Evolutionary conservation across 2,797 vertebrate genomes (phyloP).

Genomic region (Lutjanus argentimaculatus): DNA sequence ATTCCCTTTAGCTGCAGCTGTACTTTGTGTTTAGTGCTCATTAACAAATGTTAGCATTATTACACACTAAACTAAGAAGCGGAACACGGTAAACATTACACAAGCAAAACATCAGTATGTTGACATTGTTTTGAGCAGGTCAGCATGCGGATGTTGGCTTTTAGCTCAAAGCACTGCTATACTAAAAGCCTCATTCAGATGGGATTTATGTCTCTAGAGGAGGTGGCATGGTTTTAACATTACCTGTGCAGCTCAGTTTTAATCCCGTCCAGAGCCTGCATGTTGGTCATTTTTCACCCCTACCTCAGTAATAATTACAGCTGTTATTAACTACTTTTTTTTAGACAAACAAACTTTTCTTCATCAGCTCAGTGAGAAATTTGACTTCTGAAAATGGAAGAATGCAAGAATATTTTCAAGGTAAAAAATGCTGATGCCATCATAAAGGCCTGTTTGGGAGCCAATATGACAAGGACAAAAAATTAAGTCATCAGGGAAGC

Average conservation of each 20-base stretch:
- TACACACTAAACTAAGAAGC: neutral
- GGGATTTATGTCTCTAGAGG: neutral
- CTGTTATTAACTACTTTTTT: neutral
- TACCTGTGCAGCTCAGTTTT: neutral
- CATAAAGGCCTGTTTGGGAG: neutral
- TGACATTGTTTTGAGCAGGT: neutral
- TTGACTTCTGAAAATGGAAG: neutral
- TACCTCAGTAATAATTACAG: neutral
- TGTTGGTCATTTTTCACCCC: neutral
- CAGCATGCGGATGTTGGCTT: neutral
- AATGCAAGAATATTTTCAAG: neutral
- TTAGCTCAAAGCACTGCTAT: neutral
- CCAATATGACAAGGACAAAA: no score
- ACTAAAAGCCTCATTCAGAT: neutral
- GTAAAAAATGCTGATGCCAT: neutral
- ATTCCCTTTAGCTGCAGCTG: no score
- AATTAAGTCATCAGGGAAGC: no score
- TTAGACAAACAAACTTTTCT: neutral
- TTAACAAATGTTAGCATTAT: neutral
- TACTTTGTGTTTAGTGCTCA: no score
- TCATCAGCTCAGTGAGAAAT: neutral
- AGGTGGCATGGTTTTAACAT: neutral
- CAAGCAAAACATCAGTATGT: neutral
- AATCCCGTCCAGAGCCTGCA: no score
- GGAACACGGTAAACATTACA: neutral